phyloP scores from a whole-genome alignment of 2,888 invertebrate species.

The Melangyna quadrimaculata region DNA sequence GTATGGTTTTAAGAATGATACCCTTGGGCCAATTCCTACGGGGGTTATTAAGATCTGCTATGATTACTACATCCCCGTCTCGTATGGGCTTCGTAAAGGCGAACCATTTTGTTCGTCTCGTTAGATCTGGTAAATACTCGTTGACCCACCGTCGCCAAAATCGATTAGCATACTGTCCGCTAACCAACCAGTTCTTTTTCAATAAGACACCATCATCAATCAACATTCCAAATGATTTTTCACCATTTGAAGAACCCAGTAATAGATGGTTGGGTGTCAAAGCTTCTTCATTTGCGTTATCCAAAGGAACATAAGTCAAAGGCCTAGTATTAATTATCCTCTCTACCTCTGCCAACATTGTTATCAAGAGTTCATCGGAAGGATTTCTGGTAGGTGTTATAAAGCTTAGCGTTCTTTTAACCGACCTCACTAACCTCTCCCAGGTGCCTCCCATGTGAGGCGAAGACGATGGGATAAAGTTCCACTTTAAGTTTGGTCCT shows the following conservation, averaged over 20 bases:
- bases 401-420: slow-evolving; percentile 50
- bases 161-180: slow-evolving; percentile 24
- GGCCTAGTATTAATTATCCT: slow-evolving; percentile 69
- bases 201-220: slow-evolving; percentile 4
- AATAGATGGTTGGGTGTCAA: slow-evolving; percentile 73
- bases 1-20: background rate
- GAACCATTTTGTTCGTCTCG: slow-evolving; percentile 12
- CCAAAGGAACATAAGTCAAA: slow-evolving; percentile 27
- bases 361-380: slow-evolving; percentile 61
- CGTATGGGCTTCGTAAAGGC: background rate
- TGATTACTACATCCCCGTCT: slow-evolving; percentile 54
- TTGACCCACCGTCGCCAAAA: slow-evolving; percentile 72
- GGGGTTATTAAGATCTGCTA: slow-evolving; percentile 51
- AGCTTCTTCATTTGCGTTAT: slow-evolving; percentile 44
- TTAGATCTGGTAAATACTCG: background rate
- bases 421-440: slow-evolving; percentile 46
- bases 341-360: slow-evolving; percentile 46
- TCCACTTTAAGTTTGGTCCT: slow-evolving; percentile 57
- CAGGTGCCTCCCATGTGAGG: slow-evolving; percentile 68
- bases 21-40: slow-evolving; percentile 46
- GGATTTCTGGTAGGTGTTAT: slow-evolving; percentile 60
- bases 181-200: slow-evolving; percentile 19
- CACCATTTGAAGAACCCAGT: slow-evolving; percentile 35
- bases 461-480: slow-evolving; percentile 69
- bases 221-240: background rate